phyloP scores from a whole-genome alignment of 2,113 vertebrate species.

The Atlantisia rogersi region DNA sequence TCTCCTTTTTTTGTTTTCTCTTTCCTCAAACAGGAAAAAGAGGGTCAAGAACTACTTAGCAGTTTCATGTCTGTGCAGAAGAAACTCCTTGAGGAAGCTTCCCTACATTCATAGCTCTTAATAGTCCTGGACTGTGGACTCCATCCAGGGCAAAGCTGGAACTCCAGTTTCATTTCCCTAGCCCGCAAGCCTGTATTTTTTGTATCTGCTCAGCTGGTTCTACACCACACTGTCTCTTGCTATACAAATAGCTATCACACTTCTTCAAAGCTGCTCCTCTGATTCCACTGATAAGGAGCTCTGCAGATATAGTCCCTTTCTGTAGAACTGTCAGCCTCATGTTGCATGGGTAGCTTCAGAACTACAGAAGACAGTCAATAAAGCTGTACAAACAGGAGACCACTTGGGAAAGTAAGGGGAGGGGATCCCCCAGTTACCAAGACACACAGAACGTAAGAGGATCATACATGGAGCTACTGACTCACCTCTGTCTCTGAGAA shows the following conservation, averaged over 20 bases:
- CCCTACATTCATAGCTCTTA: neutral
- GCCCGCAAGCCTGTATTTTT: neutral
- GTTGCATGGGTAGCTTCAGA: neutral
- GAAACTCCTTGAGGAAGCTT: neutral
- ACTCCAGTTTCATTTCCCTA: neutral
- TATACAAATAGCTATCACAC: neutral
- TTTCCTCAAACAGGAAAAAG: neutral
- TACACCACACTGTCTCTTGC: neutral
- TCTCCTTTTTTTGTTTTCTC: neutral
- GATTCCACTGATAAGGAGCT: neutral
- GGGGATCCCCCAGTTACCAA: neutral
- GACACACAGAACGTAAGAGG: neutral
- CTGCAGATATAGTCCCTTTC: neutral
- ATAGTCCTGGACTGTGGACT: neutral
- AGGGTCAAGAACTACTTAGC: neutral
- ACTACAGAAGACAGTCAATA: neutral
- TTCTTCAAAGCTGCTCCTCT: neutral
- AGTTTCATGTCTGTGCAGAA: neutral
- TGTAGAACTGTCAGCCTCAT: neutral
- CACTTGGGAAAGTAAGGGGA: neutral
- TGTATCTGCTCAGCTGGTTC: neutral
- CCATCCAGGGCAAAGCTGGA: neutral
- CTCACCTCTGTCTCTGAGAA: slow-evolving; percentile 89
- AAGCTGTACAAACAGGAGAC: neutral
- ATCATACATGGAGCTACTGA: neutral